These are phyloP conservation scores for Pseudomyrmex dendroicus DNA, from an alignment of 1,140 invertebrate species.

Conservation along the genomic window DNA sequence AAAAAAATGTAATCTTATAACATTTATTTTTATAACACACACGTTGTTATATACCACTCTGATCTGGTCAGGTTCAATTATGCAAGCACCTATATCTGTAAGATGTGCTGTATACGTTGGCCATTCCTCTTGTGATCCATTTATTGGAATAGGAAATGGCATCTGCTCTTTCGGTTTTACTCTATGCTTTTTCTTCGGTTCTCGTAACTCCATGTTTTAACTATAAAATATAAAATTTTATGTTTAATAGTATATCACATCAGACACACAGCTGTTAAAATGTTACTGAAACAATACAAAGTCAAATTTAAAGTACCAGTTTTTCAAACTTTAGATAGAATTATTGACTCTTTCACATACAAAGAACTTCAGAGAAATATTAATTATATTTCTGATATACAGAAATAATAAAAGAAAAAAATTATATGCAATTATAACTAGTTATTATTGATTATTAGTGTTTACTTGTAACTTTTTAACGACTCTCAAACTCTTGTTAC, in stretches of 20 bases:
- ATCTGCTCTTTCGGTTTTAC: slow-evolving; percentile 75
- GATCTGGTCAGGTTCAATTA: slow-evolving; percentile 87
- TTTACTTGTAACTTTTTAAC: too few relatives aligned
- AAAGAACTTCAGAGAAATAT: too few relatives aligned
- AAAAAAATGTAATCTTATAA: slow-evolving; percentile 10
- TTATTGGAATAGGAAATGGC: slow-evolving; percentile 84
- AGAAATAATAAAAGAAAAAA: too few relatives aligned
- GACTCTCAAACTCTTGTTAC: too few relatives aligned
- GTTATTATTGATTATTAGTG: too few relatives aligned
- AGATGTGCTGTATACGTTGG: slow-evolving; percentile 87
- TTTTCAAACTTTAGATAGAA: neutral
- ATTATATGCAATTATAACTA: too few relatives aligned
- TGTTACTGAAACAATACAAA: too few relatives aligned
- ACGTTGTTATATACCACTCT: slow-evolving; percentile 83
- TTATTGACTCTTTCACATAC: neutral
- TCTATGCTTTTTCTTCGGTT: slow-evolving; percentile 83
- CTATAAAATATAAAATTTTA: slow-evolving; percentile 13
- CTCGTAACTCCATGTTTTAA: slow-evolving; percentile 82
- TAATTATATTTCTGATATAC: too few relatives aligned
- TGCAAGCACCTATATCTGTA: slow-evolving; percentile 88
- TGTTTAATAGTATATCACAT: slow-evolving; percentile 2
- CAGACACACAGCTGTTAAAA: too few relatives aligned
- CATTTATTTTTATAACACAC: slow-evolving; percentile 85
- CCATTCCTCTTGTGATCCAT: slow-evolving; percentile 82
- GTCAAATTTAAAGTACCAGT: neutral